phyloP scores from a whole-genome alignment of 2,888 invertebrate species.

The Brachypalpus laphriformis region DNA sequence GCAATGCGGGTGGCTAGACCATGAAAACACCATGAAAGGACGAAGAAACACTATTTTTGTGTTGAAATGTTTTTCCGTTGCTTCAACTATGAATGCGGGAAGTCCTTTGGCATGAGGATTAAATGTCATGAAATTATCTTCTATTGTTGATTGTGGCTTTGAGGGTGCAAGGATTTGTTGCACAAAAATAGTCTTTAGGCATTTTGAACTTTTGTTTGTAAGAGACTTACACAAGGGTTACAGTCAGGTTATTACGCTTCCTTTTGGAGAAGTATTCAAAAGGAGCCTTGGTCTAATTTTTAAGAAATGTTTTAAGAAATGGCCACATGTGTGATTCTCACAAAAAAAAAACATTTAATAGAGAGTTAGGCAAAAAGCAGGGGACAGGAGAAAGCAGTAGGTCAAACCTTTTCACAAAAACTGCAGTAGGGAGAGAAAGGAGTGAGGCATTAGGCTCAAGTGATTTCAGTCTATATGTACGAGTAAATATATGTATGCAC shows the following conservation, averaged over 20 bases:
- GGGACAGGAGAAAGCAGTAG: too few species aligned
- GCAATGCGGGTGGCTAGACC: constrained; percentile 56
- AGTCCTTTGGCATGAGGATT: constrained; percentile 26
- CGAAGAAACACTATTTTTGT: constrained; percentile 21
- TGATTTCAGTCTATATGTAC: too few species aligned
- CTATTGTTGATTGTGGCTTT: constrained; percentile 43
- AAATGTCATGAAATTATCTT: constrained; percentile 49
- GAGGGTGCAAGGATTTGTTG: constrained; percentile 16
- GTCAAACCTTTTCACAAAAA: too few species aligned
- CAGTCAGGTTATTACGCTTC: neutral
- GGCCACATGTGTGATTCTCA: too few species aligned
- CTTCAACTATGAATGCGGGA: constrained; percentile 5
- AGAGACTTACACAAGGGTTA: neutral
- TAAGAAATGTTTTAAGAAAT: too few species aligned
- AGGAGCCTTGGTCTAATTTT: neutral
- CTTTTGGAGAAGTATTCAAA: neutral
- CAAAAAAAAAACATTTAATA: too few species aligned
- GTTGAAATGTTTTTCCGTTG: constrained; percentile 39
- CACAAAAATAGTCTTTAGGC: neutral
- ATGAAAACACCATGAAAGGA: constrained; percentile 35
- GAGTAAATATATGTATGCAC: too few species aligned
- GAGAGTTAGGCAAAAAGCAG: too few species aligned
- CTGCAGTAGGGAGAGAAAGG: too few species aligned
- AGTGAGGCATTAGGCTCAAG: too few species aligned
- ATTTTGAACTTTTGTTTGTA: neutral